Base-by-base conservation (phyloP, 35 echinoderm and acorn worm species). In the Lytechinus pictus region DNA sequence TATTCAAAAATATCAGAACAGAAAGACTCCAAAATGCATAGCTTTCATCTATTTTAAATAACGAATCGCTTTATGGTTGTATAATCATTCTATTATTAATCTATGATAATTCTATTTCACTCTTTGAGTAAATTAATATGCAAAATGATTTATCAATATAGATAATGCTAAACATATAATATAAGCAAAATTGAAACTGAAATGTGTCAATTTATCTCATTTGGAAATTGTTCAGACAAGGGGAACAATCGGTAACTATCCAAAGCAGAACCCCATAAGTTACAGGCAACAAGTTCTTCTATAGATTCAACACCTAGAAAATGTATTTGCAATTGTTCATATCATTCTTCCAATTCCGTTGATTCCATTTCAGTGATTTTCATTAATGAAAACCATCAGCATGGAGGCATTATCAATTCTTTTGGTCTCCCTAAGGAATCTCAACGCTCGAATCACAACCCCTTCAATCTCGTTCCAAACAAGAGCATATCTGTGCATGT, bases 401-500 rank as follows among this genome's bases (percentile, higher is more conserved):
- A 24, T 79, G 66, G 21, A 24, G 21, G 66, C 66, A 79, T 24
- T 24, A 19, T 79, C 19, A 24, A 79, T 79, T 79, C 12, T 79
- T 79, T 79, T 79, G 66, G 19, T n/a, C 66, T 79, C 66, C 66
- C 4, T 24, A 24, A 24, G 66, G 66, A 79, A 79, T 24, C 14
- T 14, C n/a, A 79, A 19, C 66, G n/a, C 66, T 79, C 3, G 66
- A 79, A 79, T 79, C 1, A 79, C n/a, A 79, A 79, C 66, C 66
- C 21, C 66, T 79, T 79, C 66, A 79, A 19, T 79, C 66, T 79
- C 8, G 14, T 79, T 79, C 66, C 66, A n/a, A 79, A 79, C 66
- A 79, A 79, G 66, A 79, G 19, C 66, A 79, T 79, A 79, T 79
- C 66, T 79, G 16, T 79, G 66, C 66, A 79, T 79, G 66, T 79